Base-by-base conservation (phyloP, 2,888 invertebrate genomes). In the Erebia ligea region DNA sequence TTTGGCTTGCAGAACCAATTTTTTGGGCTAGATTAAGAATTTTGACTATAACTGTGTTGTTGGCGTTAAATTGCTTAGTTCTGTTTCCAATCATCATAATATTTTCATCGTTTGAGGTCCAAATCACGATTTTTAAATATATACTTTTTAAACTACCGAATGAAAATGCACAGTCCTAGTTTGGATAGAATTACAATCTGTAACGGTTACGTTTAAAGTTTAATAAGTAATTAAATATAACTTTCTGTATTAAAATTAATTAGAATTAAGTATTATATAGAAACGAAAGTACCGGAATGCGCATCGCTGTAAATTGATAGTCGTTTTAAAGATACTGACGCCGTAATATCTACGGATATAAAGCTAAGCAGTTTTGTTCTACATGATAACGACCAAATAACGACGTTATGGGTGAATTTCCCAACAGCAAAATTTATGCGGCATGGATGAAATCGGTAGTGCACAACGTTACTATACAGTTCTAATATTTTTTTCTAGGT, bases 51-150 rank as follows among this genome's bases (percentile, higher is more conserved):
- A 59, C 59, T 17, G 59, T 40, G 10, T 6, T 59, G n/a, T 59
- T n/a, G 42, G 17, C 59, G 17, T 40, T 17, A 40, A 59, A 59
- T 40, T 59, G n/a, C 10, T 42, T 59, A 40, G 8, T 42, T 17
- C 59, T 40, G 59, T 17, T 40, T 59, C 34, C n/a, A 40, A 40
- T 58, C 58, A 25, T 40, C 15, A n/a, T n/a, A n/a, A n/a, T n/a
- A n/a, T n/a, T 8, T 58, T 40, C 25, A 34, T 34, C 13, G 8
- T 21, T 13, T 34, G 6, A 34, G 2, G 13, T 8, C 17, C 17
- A 52, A 58, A 58, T 25, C 57, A 34, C 25, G 34, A 25, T 57
- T 57, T 57, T 57, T n/a, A 6, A 57, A 25, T 34, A 52, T 52
- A 50, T 17, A 52, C 11, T 48, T 48, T 48, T 48, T 15, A 52